These are phyloP conservation scores for Leucophenga varia DNA, from an alignment of 1,140 invertebrate genomes.

Conservation along the genomic window DNA sequence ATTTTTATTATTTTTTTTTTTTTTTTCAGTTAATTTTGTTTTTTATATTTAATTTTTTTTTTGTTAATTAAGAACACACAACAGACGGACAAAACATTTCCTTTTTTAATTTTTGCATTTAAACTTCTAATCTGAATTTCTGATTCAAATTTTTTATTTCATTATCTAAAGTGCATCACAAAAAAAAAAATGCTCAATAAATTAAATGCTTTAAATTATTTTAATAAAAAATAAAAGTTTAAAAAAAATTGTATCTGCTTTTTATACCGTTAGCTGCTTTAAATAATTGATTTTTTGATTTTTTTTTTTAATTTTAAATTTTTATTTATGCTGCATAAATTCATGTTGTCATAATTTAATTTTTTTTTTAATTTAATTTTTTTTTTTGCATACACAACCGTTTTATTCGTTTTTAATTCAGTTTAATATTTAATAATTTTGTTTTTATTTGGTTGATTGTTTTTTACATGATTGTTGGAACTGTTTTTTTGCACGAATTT, in stretches of 20 bases:
- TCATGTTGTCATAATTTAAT: neutral
- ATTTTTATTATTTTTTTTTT: neutral
- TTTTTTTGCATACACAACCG: neutral
- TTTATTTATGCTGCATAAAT: constrained; percentile 1
- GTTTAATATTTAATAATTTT: neutral
- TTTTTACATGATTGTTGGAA: neutral
- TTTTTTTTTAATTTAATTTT: constrained; percentile 1
- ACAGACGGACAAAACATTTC: too few relatives aligned
- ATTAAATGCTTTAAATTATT: too few relatives aligned
- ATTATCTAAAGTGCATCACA: too few relatives aligned
- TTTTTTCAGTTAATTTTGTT: neutral
- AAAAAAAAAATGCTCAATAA: too few relatives aligned
- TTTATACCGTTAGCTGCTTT: neutral
- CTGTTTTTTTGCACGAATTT: too few relatives aligned
- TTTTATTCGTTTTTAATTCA: neutral
- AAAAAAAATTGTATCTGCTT: constrained; percentile 6
- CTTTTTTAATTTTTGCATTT: too few relatives aligned
- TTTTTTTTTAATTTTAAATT: neutral
- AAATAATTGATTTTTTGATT: neutral
- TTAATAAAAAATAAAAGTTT: too few relatives aligned
- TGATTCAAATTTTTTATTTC: too few relatives aligned
- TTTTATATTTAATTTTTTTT: neutral
- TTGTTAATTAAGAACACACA: too few relatives aligned
- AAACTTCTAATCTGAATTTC: too few relatives aligned
- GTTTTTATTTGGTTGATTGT: constrained; percentile 1